A percentile compares a stretch with the other conserved stretches of the same genome.
Conservation (phyloP, 2,113 vertebrate species). For the Onychorhynchus coronatus region DNA sequence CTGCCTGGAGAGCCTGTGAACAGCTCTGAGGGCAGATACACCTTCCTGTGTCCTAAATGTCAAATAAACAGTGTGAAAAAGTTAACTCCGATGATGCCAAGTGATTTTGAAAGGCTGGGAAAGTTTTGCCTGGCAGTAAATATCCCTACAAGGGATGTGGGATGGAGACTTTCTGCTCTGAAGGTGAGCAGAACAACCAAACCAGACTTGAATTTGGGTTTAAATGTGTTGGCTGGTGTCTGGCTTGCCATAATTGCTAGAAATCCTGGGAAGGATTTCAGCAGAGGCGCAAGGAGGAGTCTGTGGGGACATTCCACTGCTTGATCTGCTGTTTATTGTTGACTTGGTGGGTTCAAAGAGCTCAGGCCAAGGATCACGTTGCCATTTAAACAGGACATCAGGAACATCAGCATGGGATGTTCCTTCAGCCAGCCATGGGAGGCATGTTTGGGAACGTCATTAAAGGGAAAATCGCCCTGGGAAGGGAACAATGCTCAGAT, state of each 20-base stretch:
- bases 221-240: background rate
- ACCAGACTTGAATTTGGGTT: background rate
- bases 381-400: accelerated
- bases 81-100: accelerated
- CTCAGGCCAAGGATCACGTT: background rate
- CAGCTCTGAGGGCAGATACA: background rate
- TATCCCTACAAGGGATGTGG: background rate
- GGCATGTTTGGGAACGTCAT: background rate
- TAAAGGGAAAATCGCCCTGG: background rate
- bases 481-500: background rate
- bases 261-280: background rate
- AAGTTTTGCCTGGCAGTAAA: background rate
- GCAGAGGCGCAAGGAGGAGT: background rate
- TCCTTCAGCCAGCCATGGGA: background rate
- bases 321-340: background rate
- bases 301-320: background rate
- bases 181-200: background rate
- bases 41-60: too few species aligned
- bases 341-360: background rate
- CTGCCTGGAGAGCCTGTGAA: background rate
- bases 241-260: background rate
- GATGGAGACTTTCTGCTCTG: background rate
- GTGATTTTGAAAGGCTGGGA: accelerated
- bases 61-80: accelerated
- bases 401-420: accelerated